Base-by-base conservation (phyloP, 2,113 vertebrate genomes). In the Myotis davidii region DNA sequence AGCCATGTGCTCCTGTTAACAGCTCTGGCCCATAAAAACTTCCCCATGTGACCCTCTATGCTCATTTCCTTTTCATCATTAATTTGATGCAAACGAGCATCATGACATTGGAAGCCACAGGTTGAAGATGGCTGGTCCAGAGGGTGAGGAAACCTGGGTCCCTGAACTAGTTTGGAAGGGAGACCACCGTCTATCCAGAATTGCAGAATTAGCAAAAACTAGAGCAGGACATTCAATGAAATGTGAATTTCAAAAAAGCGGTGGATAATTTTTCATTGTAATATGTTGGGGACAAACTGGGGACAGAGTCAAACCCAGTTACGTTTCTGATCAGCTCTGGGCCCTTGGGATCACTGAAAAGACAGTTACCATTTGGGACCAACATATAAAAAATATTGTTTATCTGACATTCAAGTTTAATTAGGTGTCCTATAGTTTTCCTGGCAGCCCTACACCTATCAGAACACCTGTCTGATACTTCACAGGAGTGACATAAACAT, bases 161-260 rank as follows among this genome's bases (percentile, higher is more conserved):
- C 37, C 52, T 73, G n/a, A 73, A 52, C 34, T 25, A 86, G 6
- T 4, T 32, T n/a, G 50, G 21, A 90, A 78, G 27, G 39, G 70
- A 54, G 20, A 73, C 9, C 9, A 50, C 18, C 21, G n/a, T 39
- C 23, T 56, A 11, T 50, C 11, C 34, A 34, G 39, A 78, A 13
- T 48, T 78, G 32, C 79, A 89, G 39, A 91, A 82, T 77, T 70
- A 85, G 14, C 94, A 87, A 96, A 89, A 67, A 64, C 29, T 65
- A 88, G 59, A 70, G 52, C 25, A 74, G 29, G 34, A 23, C 21
- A 56, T 23, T 56, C 54, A 54, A 83, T 59, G 61, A 77, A 42
- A 77, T 61, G 32, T 69, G 56, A 95, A 87, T 86, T 94, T 92
- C 69, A 94, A 61, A 93, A 76, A 88, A 95, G 32, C 29, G 61